Base-by-base conservation (phyloP, 2,888 invertebrate species). In the Lapara coniferarum region DNA sequence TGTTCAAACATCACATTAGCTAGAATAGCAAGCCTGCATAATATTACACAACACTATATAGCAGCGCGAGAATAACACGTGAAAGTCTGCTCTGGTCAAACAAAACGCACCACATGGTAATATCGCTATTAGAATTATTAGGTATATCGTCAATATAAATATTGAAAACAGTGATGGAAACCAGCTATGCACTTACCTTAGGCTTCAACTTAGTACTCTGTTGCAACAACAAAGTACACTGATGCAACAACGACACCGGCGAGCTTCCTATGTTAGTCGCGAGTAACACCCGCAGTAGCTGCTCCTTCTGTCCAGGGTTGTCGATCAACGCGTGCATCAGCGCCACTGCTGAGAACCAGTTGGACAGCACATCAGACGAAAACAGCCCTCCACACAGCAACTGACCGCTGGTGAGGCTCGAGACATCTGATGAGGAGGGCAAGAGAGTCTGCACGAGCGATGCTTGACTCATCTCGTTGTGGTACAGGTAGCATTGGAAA, bases 331-430 rank as follows among this genome's bases (percentile, higher is more conserved):
- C 96, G 84, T 99, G 98, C 85, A 98, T 96, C 37, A 99, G 90
- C 0, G 98, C 98, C 0, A 98, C 97, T 0, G 98, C 95, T 0
- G 98, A 97, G 90, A 99, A 98, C 99, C 99, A 99, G 88, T 98
- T 98, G 46, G 98, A 98, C 37, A 98, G 92, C 0, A 97, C 94
- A 85, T 99, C 99, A 0, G 95, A 92, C 67, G 97, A 98, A 88
- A 99, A 98, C 44, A 99, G 91, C 0, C 99, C 99, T 1, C 98
- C 97, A 85, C 99, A 99, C 13, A 99, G 94, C 30, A 99, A 92
- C 89, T 99, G 99, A 0, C 99, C 98, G 67, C 96, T 96, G 10
- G 97, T 96, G 16, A 97, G 88, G 6, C 95, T 94, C 0, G 95
- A 94, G 10, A 95, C 96, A 83, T 97, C 98, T 0, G 96, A 95